Evolutionary conservation across 2,888 invertebrate species (phyloP), one percentile per base, ranked within the genome.

Genomic region (Hydropsyche betteni): DNA sequence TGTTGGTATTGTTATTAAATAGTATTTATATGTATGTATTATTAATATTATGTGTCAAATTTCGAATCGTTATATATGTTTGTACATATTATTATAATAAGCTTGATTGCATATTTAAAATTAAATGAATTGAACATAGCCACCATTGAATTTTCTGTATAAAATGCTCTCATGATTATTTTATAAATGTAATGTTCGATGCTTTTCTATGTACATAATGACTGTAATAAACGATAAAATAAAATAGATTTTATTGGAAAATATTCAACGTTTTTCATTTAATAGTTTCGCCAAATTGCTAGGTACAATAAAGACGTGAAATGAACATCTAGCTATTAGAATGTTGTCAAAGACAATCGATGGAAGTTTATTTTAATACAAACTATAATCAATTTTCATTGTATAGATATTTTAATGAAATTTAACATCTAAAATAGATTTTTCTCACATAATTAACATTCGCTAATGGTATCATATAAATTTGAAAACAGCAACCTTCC

Each of bases 131-230:
- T 33, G n/a, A 14, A 12, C 14, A n/a, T 12, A 14, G 2, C 55
- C 6, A 55, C n/a, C 55, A 12, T n/a, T 55, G n/a, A 6, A 14
- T 55, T 55, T 55, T 55, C 16, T 16, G 4, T 16, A n/a, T 55
- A 55, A 5, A 55, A 55, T 10, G 44, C 10, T 8, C 44, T 44
- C 44, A 36, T 64, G 12, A 61, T 7, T 64, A 34, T 33, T 33
- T 64, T 36, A 64, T 64, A n/a, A 64, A 64, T 64, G 64, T 64
- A 33, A 64, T 64, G 34, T 64, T 64, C 34, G n/a, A 64, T 36
- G 64, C 64, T 64, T 64, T 64, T 64, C 36, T 64, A 36, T 64
- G 64, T 64, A 64, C 33, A 64, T 64, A 64, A 33, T 61, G 10
- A 33, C 16, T 61, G 14, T 55, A 64, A 64, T 64, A 64, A 64